Conservation (phyloP, 2,888 invertebrate genomes). For the Xanthia icteritia region DNA sequence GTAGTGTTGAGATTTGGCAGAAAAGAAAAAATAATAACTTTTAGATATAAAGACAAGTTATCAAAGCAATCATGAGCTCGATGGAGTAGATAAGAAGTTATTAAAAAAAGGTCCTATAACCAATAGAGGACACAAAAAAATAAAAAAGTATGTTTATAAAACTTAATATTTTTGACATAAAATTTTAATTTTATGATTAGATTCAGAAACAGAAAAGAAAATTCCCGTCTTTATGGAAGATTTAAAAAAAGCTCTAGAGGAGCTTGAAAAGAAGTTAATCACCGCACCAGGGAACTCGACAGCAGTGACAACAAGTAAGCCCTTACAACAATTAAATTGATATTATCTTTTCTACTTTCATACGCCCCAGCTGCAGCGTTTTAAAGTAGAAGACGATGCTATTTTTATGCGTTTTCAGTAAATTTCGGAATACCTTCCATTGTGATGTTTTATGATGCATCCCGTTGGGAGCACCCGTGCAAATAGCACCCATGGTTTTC, state of each 20-base stretch:
- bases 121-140: too few relatives aligned
- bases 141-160: not conserved
- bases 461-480: not conserved
- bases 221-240: slow-evolving; percentile 78
- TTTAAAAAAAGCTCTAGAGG: slow-evolving; percentile 75
- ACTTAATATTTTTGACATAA: not conserved
- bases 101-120: not conserved
- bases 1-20: not conserved
- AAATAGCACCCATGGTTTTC: not conserved
- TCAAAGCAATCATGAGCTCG: too few relatives aligned
- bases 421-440: not conserved
- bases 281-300: accelerated
- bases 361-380: too few relatives aligned
- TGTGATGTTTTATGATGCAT: not conserved
- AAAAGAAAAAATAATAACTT: not conserved
- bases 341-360: not conserved
- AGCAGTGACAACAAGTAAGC: slow-evolving; percentile 17
- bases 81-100: not conserved
- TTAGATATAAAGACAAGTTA: too few relatives aligned
- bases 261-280: slow-evolving; percentile 70
- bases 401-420: not conserved
- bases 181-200: not conserved
- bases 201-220: slow-evolving; percentile 34
- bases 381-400: too few relatives aligned
- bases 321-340: not conserved